Conservation (phyloP, 2,797 vertebrate genomes). For the Pachyuromys duprasi region DNA sequence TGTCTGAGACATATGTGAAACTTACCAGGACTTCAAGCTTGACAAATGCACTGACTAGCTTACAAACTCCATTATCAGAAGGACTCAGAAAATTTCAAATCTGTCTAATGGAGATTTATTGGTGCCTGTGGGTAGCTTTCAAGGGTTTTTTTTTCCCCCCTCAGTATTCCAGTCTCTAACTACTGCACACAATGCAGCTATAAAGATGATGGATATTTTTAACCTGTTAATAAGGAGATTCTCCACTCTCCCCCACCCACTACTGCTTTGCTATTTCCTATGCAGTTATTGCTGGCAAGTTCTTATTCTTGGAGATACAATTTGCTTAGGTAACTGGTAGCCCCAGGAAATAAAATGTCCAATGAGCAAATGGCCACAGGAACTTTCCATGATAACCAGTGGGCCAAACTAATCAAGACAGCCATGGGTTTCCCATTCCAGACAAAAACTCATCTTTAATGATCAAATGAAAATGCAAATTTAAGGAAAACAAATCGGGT, state of each 20-base stretch:
- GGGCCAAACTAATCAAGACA: constrained; percentile 46
- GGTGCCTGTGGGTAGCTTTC: not conserved
- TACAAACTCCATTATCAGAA: not conserved
- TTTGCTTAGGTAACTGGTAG: constrained; percentile 30
- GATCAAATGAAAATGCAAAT: constrained; percentile 78
- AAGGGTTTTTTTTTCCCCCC: not conserved
- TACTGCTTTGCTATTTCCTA: not conserved
- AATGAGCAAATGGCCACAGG: constrained; percentile 1
- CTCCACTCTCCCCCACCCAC: not conserved
- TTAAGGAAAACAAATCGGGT: constrained; percentile 71
- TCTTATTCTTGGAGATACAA: not conserved
- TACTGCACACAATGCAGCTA: no score
- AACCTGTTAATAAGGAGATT: not conserved
- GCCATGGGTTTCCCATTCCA: constrained; percentile 64
- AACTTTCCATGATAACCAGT: constrained; percentile 18
- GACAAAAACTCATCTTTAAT: constrained; percentile 66
- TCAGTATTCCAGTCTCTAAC: not conserved
- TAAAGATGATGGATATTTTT: not conserved
- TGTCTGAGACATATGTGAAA: not conserved
- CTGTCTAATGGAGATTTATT: not conserved
- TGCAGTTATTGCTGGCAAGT: not conserved
- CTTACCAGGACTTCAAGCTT: not conserved
- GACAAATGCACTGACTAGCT: not conserved
- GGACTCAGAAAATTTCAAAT: not conserved
- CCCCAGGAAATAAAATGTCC: not conserved